Evolutionary conservation across 1,140 invertebrate species (phyloP), one percentile per base, ranked within the genome.

Genomic region (Lysiphlebus fabarum): DNA sequence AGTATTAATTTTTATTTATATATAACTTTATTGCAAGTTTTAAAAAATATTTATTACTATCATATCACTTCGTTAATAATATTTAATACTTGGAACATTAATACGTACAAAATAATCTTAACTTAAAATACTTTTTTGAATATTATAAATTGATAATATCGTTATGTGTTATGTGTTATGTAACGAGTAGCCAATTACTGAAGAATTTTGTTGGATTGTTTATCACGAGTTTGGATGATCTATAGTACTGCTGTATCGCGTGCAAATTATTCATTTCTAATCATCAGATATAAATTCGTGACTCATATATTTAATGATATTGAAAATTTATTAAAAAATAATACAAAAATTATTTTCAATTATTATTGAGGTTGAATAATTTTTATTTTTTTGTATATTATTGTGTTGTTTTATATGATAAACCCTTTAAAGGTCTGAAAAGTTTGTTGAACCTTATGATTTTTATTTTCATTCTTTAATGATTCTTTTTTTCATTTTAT

Each of bases 131-230:
- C 14, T 40, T 14, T 7, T 36, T 26, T 49, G 42, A 33, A 58
- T 44, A 58, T 58, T n/a, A n/a, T n/a, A n/a, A n/a, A n/a, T n/a
- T 58, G 56, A 58, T 58, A 58, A 58, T 58, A 58, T 58, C 56
- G 56, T 51, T 58, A 43, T 58, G 45, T 38, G n/a, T n/a, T n/a
- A n/a, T n/a, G n/a, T n/a, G 41, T 58, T 58, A 58, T 58, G 56
- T 58, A 58, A 58, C 56, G 56, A 42, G 56, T 58, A 58, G 56
- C 56, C 56, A 58, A 58, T 58, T 58, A 58, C 56, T 10, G 56
- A 5, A 26, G 26, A 41, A 53, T 17, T 58, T 58, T 58, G 49
- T 58, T 48, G 17, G 56, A 41, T 58, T 48, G 56, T 58, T 58
- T 58, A 58, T 58, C 56, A 58, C 42, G 6, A 42, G 7, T 33